Evolutionary conservation across 2,888 invertebrate genomes (phyloP).

Genomic region (Monochamus alternatus): DNA sequence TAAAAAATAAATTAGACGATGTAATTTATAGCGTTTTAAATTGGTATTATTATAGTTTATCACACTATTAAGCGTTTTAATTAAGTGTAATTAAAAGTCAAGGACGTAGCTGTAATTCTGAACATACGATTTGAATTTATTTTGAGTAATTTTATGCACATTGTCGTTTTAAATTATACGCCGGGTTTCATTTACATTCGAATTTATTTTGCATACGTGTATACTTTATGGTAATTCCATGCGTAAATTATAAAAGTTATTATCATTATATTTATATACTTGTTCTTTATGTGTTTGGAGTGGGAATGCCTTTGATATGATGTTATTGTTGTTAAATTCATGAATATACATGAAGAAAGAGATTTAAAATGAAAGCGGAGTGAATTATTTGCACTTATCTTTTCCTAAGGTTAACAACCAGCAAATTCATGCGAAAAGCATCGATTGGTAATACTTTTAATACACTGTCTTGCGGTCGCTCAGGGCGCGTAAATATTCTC

Average conservation of each 20-base stretch:
- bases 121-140: conserved; percentile 36
- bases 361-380: conserved; percentile 38
- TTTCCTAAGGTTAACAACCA: conserved; percentile 35
- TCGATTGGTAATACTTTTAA: not conserved
- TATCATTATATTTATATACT: conserved; percentile 50
- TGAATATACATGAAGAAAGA: conserved; percentile 44
- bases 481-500: too few species aligned
- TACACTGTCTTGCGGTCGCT: not conserved
- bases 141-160: conserved; percentile 45
- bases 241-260: conserved; percentile 50
- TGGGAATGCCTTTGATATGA: conserved; percentile 50
- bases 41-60: conserved; percentile 65
- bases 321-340: conserved; percentile 47
- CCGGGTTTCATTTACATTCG: conserved; percentile 51
- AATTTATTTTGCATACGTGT: conserved; percentile 49
- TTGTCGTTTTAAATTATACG: conserved; percentile 49
- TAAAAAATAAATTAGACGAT: conserved; percentile 61
- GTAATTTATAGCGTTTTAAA: conserved; percentile 62
- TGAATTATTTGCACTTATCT: conserved; percentile 38
- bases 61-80: conserved; percentile 66
- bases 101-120: conserved; percentile 54
- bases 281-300: conserved; percentile 48
- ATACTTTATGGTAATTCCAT: conserved; percentile 47
- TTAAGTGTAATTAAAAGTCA: conserved; percentile 66
- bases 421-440: conserved; percentile 1